A percentile compares a stretch with the other conserved stretches of the same genome.
These are phyloP conservation scores for Oplegnathus fasciatus DNA, from an alignment of 2,113 vertebrate genomes.

Conservation along the genomic window DNA sequence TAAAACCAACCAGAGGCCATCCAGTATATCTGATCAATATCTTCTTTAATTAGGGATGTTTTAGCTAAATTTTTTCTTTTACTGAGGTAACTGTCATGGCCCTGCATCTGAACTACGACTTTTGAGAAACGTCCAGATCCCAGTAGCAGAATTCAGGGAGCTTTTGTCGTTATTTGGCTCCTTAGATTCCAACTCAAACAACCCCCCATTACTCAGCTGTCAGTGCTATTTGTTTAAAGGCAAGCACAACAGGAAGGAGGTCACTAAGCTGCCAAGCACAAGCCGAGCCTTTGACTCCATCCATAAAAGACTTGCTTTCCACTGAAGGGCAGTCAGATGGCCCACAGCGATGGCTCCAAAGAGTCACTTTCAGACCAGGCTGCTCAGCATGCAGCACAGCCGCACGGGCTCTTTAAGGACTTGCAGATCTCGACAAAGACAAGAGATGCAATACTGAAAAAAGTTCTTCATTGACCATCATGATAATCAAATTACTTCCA, in stretches of 20 bases:
- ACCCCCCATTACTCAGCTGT: slow-evolving; percentile 68
- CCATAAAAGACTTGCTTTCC: slow-evolving; percentile 67
- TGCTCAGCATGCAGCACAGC: slow-evolving; percentile 73
- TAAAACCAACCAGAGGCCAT: not conserved
- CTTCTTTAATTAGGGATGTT: slow-evolving; percentile 6
- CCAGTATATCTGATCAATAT: slow-evolving; percentile 6
- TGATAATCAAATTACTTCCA: not conserved
- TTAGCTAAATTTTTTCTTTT: slow-evolving; percentile 2
- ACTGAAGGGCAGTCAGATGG: slow-evolving; percentile 59
- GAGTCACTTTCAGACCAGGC: slow-evolving; percentile 59
- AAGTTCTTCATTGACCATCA: not conserved
- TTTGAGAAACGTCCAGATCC: slow-evolving; percentile 38
- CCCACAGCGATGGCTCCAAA: slow-evolving; percentile 50
- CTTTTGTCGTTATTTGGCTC: slow-evolving; percentile 61
- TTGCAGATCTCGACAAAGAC: slow-evolving; percentile 7
- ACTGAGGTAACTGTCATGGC: not conserved
- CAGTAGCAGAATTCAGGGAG: slow-evolving; percentile 31
- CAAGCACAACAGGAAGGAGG: slow-evolving; percentile 71
- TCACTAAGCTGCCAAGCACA: slow-evolving; percentile 72
- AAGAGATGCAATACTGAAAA: not conserved
- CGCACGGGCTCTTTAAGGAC: not conserved
- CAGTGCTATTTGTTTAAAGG: slow-evolving; percentile 77
- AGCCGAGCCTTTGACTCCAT: slow-evolving; percentile 69
- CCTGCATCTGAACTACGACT: not conserved
- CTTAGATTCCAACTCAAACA: slow-evolving; percentile 63